These are phyloP conservation scores for Tapirus indicus DNA, from an alignment of 2,797 vertebrate genomes.

Conservation along the genomic window DNA sequence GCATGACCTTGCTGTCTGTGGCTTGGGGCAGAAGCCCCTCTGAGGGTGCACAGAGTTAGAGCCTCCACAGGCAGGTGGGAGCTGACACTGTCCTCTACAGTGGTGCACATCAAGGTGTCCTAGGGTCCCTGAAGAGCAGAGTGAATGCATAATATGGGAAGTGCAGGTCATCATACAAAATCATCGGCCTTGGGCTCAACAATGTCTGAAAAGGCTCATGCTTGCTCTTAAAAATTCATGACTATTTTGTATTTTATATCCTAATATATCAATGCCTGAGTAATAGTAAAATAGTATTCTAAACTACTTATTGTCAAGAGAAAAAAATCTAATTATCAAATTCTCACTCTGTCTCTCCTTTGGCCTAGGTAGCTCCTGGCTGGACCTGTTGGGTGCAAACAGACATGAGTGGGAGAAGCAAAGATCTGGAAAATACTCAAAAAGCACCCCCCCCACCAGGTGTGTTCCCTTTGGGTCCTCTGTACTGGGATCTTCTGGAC, in stretches of 20 bases:
- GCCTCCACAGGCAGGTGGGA: neutral
- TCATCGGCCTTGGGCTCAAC: neutral
- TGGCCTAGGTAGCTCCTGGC: neutral
- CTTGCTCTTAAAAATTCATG: neutral
- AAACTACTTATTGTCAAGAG: neutral
- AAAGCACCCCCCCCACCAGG: too few relatives aligned
- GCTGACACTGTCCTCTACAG: too few relatives aligned
- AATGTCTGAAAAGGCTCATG: neutral
- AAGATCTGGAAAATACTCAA: neutral
- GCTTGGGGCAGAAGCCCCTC: neutral
- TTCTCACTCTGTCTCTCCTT: neutral
- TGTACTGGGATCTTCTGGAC: neutral
- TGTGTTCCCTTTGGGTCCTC: neutral
- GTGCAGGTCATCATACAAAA: neutral
- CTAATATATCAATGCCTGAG: neutral
- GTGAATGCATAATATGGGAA: neutral
- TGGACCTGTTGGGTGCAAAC: neutral
- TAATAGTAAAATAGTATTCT: conserved; percentile 18
- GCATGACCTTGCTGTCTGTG: neutral
- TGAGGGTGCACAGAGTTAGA: neutral
- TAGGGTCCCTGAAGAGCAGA: neutral
- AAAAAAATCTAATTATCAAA: neutral
- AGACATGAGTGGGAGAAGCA: neutral
- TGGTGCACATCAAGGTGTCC: neutral
- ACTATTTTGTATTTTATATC: conserved; percentile 1